Percentiles rank a stretch among this genome's conserved stretches.
phyloP scores from a whole-genome alignment of 2,797 vertebrate species.

The Myiotriccus ornatus region DNA sequence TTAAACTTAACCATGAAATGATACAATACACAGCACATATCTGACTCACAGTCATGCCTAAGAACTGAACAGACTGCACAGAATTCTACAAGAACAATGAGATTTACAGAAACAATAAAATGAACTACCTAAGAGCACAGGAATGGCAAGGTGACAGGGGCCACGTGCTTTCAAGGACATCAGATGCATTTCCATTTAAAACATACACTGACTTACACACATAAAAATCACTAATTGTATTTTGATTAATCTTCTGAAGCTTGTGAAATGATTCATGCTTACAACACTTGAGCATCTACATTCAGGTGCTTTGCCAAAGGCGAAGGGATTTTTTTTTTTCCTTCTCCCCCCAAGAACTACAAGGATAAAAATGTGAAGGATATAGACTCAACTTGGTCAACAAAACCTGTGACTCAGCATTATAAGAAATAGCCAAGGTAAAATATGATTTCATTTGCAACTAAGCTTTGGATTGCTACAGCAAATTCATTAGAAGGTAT shows the following conservation, averaged over 20 bases:
- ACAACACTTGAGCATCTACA: neutral
- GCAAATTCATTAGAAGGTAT: conserved; percentile 29
- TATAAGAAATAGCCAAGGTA: neutral
- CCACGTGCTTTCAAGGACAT: neutral
- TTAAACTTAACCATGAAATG: neutral
- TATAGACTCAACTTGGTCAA: conserved; percentile 9
- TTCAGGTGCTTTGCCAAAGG: neutral
- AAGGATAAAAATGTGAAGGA: conserved; percentile 17
- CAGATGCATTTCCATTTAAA: neutral
- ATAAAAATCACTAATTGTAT: neutral
- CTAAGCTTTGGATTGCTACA: neutral
- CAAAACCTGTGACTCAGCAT: neutral
- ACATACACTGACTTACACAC: neutral
- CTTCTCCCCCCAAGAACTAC: neutral
- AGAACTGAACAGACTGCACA: fast-evolving
- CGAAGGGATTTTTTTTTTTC: neutral
- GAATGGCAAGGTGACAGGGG: neutral
- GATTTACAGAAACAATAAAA: neutral
- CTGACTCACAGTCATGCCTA: neutral
- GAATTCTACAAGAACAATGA: neutral
- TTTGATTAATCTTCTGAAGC: neutral
- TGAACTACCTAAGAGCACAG: neutral
- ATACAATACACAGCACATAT: neutral
- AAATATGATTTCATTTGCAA: neutral
- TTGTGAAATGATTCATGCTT: neutral